Conservation (phyloP, 2,113 vertebrate genomes). For the Henicopernis longicauda region DNA sequence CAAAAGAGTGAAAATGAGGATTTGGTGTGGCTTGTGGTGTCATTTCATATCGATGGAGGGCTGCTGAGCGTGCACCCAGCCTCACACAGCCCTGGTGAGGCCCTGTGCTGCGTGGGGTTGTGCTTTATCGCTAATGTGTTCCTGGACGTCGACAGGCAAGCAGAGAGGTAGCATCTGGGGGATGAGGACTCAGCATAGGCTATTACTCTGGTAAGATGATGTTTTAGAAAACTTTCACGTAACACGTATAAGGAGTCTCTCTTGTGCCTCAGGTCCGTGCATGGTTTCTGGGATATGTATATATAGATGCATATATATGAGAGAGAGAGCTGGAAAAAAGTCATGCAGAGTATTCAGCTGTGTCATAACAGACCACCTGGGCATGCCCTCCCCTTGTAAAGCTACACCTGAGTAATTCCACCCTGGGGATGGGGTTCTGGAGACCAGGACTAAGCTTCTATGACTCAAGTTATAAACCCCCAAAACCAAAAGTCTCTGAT, state of each 20-base stretch:
- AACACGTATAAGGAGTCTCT: rapidly evolving
- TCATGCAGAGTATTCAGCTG: rapidly evolving
- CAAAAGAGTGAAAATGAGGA: neutral
- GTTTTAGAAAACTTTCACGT: neutral
- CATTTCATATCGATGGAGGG: rapidly evolving
- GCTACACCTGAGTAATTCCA: neutral
- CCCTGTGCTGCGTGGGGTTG: rapidly evolving
- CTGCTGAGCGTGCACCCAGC: neutral
- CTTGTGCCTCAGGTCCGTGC: neutral
- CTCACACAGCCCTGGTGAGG: rapidly evolving
- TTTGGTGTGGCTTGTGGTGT: neutral
- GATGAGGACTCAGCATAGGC: neutral
- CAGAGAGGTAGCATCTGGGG: neutral
- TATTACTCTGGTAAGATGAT: neutral
- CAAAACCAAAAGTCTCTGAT: neutral
- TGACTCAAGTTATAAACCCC: neutral
- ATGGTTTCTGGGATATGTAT: neutral
- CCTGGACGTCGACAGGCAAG: rapidly evolving
- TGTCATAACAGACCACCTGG: neutral
- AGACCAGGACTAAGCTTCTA: neutral
- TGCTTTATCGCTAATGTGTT: rapidly evolving
- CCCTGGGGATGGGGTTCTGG: neutral
- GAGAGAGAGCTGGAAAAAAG: neutral
- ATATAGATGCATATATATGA: rapidly evolving
- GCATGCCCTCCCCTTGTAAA: rapidly evolving